phyloP scores from a whole-genome alignment of 2,888 invertebrate genomes.

The Drosophila cognata region DNA sequence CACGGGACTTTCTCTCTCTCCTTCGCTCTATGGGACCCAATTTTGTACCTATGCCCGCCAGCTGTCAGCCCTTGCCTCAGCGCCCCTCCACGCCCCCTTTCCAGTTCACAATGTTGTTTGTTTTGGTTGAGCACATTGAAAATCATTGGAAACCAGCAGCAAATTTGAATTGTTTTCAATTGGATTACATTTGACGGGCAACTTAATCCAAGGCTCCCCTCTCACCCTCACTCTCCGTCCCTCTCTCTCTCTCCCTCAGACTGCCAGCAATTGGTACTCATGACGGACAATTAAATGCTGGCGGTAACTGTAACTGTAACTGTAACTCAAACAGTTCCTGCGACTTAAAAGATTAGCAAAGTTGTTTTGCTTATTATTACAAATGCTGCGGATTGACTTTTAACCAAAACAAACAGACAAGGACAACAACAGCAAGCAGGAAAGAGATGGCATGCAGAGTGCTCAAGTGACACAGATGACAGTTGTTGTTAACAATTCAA shows the following conservation, averaged over 20 bases:
- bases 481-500: not conserved
- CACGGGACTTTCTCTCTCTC: slow-evolving; percentile 34
- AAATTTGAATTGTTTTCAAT: slow-evolving; percentile 75
- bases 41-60: slow-evolving; percentile 34
- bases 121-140: slow-evolving; percentile 40
- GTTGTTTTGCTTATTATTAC: slow-evolving; percentile 37
- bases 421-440: not conserved
- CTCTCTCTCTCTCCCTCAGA: not conserved
- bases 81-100: not conserved
- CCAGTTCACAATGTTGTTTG: slow-evolving; percentile 22
- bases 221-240: not conserved
- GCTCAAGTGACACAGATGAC: not conserved
- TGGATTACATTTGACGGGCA: slow-evolving; percentile 63
- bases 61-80: slow-evolving; percentile 54
- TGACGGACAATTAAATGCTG: slow-evolving; percentile 46
- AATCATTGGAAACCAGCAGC: slow-evolving; percentile 40
- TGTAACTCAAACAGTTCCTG: not conserved
- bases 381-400: slow-evolving; percentile 53
- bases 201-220: slow-evolving; percentile 20
- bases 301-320: slow-evolving; percentile 15
- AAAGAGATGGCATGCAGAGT: not conserved
- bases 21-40: slow-evolving; percentile 14
- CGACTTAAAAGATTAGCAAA: slow-evolving; percentile 56
- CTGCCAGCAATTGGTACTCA: not conserved
- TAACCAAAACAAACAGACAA: slow-evolving; percentile 15